Base-by-base conservation (phyloP, 92 coral and sea anemone species). In the Virgularia gustaviana region DNA sequence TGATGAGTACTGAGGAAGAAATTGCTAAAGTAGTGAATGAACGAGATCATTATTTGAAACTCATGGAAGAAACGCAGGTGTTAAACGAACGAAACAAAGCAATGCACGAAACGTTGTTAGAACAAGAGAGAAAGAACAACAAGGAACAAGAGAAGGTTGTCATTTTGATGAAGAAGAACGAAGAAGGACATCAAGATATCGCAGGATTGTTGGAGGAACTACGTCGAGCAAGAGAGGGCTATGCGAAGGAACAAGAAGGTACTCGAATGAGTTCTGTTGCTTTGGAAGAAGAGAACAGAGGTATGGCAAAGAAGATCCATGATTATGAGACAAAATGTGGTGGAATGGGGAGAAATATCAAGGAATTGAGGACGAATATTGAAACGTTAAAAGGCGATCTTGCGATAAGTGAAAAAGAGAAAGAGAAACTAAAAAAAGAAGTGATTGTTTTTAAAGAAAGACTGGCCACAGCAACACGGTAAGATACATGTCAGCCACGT, bases 1-100 rank as follows among this genome's bases (percentile, higher is more conserved):
- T 67, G 58, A 7, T 67, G 42, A 67, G 32, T 20, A 67, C 59
- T 7, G 74, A 67, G 35, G 74, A 67, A 67, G 74, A 67, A 43
- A 49, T 45, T 20, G 58, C 57, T 15, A 67, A 43, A 47, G 59
- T 30, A 37, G 49, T 30, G 18, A 16, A 23, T 5, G 59, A 67
- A 27, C 74, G 74, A 19, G 58, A 49, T 9, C 74, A 67, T 36
- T 67, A 49, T 25, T 25, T 31, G 28, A 45, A 67, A 43, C 22
- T 67, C 12, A 6, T 67, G 2, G 59, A 49, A 1, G 74, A 67
- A 33, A 47, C 59, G 28, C 25, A 29, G 13, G 43, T 29, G 36
- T 25, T 67, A 37, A 67, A 67, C 22, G 49, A 45, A 33, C 74
- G 59, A 4, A 67, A 67, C 22, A 3, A 28, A 32, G 74, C 29